Evolutionary conservation across 2,113 vertebrate species (phyloP).

Genomic region (Nyctibius bracteatus): DNA sequence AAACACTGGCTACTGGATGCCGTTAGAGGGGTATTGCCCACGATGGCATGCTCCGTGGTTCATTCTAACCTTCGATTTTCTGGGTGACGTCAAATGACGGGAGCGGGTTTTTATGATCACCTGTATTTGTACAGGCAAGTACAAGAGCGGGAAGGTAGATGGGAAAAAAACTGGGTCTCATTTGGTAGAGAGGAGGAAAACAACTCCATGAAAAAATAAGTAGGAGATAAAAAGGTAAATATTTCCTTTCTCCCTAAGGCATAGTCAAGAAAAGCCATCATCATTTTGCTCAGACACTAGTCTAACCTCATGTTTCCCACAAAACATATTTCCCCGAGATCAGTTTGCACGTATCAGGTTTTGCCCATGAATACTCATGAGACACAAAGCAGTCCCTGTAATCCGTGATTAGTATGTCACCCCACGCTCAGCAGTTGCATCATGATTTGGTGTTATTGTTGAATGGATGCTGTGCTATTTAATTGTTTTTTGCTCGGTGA

Average conservation of each 20-base stretch:
- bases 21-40: not conserved
- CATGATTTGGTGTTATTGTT: slow-evolving; percentile 65
- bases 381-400: slow-evolving; percentile 55
- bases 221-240: slow-evolving; percentile 6
- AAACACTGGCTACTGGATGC: not conserved
- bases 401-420: slow-evolving; percentile 47
- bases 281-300: slow-evolving; percentile 3
- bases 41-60: not conserved
- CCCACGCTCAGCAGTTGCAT: slow-evolving; percentile 46
- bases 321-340: not conserved
- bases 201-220: not conserved
- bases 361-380: slow-evolving; percentile 63
- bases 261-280: slow-evolving; percentile 9
- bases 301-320: slow-evolving; percentile 20
- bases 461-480: slow-evolving; percentile 65
- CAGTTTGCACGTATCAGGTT: slow-evolving; percentile 42
- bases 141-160: not conserved
- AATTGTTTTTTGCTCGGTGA: slow-evolving; percentile 72
- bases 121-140: not conserved
- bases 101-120: not conserved
- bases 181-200: not conserved
- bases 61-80: not conserved
- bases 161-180: not conserved
- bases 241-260: slow-evolving; percentile 9
- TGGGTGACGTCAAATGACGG: not conserved